These are phyloP conservation scores for Plebejus argus DNA, from an alignment of 2,888 invertebrate genomes.

Conservation along the genomic window DNA sequence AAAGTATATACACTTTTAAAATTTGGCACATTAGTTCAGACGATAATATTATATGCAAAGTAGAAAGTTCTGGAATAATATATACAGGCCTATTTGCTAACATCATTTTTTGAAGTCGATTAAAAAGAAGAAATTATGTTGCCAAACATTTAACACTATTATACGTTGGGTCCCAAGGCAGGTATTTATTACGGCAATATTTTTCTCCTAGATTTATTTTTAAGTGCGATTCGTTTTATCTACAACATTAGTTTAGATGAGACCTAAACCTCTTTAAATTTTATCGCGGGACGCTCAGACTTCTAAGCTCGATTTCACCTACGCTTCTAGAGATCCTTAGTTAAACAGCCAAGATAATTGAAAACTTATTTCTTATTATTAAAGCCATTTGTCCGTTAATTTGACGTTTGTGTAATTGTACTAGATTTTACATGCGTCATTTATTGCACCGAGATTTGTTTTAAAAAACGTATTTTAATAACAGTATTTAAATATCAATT, in stretches of 20 bases:
- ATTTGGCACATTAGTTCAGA: too few relatives aligned
- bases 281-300: slow-evolving; percentile 38
- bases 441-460: not conserved
- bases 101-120: too few relatives aligned
- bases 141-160: not conserved
- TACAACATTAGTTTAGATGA: slow-evolving; percentile 38
- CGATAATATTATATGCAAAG: too few relatives aligned
- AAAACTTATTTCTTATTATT: not conserved
- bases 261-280: slow-evolving; percentile 38
- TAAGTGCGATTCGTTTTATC: slow-evolving; percentile 20
- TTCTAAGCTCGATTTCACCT: slow-evolving; percentile 41
- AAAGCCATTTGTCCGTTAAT: not conserved
- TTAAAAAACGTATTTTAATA: too few relatives aligned
- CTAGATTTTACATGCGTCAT: not conserved
- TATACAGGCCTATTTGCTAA: too few relatives aligned
- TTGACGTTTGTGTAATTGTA: not conserved
- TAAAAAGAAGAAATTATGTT: not conserved
- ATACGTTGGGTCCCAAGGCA: not conserved
- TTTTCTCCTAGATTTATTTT: not conserved
- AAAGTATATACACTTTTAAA: too few relatives aligned
- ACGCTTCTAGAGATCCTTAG: slow-evolving; percentile 35
- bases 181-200: not conserved
- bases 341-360: not conserved
- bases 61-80: too few relatives aligned
- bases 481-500: too few relatives aligned